Evolutionary conservation across 2,888 invertebrate species (phyloP), one percentile per base, ranked within the genome.

Genomic region (Steromphala cineraria): DNA sequence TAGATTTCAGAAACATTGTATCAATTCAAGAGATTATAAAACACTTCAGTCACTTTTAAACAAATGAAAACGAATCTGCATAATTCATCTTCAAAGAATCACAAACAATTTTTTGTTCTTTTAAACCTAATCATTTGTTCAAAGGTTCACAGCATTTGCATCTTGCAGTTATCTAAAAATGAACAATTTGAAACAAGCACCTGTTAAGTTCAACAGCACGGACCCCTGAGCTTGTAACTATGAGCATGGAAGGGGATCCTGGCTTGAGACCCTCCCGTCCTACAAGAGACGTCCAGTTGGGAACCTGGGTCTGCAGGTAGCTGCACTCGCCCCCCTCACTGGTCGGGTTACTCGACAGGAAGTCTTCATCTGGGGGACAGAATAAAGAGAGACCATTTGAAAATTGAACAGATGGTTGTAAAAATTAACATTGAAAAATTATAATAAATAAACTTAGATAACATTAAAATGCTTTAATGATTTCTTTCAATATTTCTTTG

Each of bases 131-230:
- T 36, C 36, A 36, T 4, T n/a, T n/a, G n/a, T n/a, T n/a, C n/a
- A n/a, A n/a, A n/a, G n/a, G n/a, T n/a, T n/a, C n/a, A n/a, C n/a
- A n/a, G n/a, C n/a, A n/a, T n/a, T n/a, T n/a, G n/a, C n/a, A n/a
- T n/a, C n/a, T n/a, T n/a, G n/a, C n/a, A n/a, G n/a, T n/a, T n/a
- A n/a, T n/a, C n/a, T 36, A 4, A 36, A 2, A 36, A 7, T 46
- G 8, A 46, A 13, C 7, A 10, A 10, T 46, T 1, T 10, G 46
- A 46, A 46, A 10, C 10, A 19, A 8, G 19, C 82, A 91, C 92
- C 92, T 90, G 83, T 90, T 91, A 0, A 92, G 83, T 46, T 91
- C 86, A 2, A 91, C 91, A 67, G 90, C 89, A 71, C 92, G 81
- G 40, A 90, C 84, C 24, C 91, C 92, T 36, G 92, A 90, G n/a